Evolutionary conservation across 2,113 vertebrate genomes (phyloP).

Genomic region (Petroica traversi): DNA sequence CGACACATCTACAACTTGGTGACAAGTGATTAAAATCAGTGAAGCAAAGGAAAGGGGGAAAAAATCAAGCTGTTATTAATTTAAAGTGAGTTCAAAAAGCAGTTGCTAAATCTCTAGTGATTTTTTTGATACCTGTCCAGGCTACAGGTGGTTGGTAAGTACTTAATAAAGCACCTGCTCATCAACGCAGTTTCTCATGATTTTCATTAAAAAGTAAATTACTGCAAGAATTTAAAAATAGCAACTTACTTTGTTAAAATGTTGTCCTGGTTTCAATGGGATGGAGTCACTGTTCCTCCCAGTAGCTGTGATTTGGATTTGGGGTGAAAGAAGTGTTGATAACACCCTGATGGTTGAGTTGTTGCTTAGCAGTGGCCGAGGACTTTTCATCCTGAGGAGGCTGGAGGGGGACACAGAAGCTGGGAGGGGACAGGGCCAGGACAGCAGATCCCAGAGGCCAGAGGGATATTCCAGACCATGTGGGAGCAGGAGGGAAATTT

Average conservation of each 20-base stretch:
- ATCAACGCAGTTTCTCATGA: not conserved
- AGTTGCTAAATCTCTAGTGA: not conserved
- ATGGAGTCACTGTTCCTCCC: not conserved
- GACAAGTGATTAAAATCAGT: constrained; percentile 20
- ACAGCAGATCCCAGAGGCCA: not conserved
- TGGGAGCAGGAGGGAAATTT: no score
- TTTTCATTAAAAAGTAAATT: not conserved
- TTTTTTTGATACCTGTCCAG: not conserved
- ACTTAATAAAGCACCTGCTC: not conserved
- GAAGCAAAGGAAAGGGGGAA: not conserved
- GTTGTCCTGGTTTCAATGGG: not conserved
- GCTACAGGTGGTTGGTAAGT: not conserved
- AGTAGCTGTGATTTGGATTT: not conserved
- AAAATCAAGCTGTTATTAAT: not conserved
- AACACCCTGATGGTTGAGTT: not conserved
- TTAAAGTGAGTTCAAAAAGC: constrained; percentile 9
- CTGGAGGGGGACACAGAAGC: not conserved
- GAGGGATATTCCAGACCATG: not conserved
- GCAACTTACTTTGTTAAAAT: not conserved
- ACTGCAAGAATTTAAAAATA: not conserved
- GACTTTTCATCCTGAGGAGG: no score
- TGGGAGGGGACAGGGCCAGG: not conserved
- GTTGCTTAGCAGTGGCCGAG: no score
- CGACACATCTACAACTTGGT: not conserved
- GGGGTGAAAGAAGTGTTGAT: not conserved